These are phyloP conservation scores for Morbakka virulenta DNA, from an alignment of 30 jellyfish, hydroid and myxozoan genomes.

Conservation along the genomic window DNA sequence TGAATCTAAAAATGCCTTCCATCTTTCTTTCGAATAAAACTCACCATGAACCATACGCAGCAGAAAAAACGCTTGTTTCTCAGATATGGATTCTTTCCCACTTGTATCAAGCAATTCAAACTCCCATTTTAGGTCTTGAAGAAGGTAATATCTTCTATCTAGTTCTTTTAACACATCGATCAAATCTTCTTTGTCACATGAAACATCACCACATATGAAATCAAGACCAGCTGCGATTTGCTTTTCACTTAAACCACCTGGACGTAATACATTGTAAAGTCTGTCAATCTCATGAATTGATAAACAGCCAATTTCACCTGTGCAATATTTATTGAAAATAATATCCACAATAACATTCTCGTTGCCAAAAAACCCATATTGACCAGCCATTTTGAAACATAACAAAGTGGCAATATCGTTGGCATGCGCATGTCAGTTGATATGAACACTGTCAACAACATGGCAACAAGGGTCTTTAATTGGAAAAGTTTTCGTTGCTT, in stretches of 20 bases:
- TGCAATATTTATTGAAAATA: slow-evolving; percentile 53
- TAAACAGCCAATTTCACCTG: slow-evolving; percentile 57
- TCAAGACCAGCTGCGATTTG: slow-evolving; percentile 70
- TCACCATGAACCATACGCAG: slow-evolving; percentile 85
- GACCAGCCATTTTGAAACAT: too few relatives aligned
- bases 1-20: slow-evolving; percentile 54
- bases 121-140: slow-evolving; percentile 85
- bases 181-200: slow-evolving; percentile 79
- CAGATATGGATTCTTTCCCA: slow-evolving; percentile 71
- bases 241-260: slow-evolving; percentile 37
- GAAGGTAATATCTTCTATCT: slow-evolving; percentile 85
- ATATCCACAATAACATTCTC: slow-evolving; percentile 54
- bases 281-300: slow-evolving; percentile 62
- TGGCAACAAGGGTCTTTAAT: too few relatives aligned
- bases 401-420: too few relatives aligned
- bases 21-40: slow-evolving; percentile 61
- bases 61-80: slow-evolving; percentile 55
- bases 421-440: too few relatives aligned
- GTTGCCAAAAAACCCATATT: too few relatives aligned
- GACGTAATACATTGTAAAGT: slow-evolving; percentile 41
- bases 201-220: slow-evolving; percentile 52
- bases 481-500: too few relatives aligned
- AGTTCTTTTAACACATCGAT: slow-evolving; percentile 72
- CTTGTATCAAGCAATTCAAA: slow-evolving; percentile 69
- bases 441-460: too few relatives aligned